Evolutionary conservation across 2,113 vertebrate species (phyloP).

Genomic region (Eulemur rufifrons): DNA sequence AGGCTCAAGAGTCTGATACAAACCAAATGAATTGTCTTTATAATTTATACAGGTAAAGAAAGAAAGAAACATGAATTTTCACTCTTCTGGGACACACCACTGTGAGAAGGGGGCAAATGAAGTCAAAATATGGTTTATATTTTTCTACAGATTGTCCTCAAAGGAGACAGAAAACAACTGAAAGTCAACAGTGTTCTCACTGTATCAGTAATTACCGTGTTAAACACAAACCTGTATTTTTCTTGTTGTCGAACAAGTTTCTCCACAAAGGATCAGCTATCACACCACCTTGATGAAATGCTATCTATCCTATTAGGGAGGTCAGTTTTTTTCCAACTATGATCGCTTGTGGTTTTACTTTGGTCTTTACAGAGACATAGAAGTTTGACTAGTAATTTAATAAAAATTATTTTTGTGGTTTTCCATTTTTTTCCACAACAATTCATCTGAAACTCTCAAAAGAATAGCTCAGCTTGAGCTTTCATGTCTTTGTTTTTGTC

Average conservation of each 20-base stretch:
- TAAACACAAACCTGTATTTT: conserved; percentile 55
- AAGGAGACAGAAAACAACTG: neutral
- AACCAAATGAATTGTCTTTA: neutral
- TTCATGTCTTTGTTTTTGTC: neutral
- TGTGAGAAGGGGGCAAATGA: neutral
- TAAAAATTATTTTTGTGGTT: neutral
- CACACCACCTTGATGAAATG: conserved; percentile 21
- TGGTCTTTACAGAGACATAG: neutral
- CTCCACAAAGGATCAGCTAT: conserved; percentile 41
- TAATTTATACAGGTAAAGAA: neutral
- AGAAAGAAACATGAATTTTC: neutral
- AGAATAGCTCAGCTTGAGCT: neutral
- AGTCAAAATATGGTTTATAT: neutral
- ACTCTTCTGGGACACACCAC: neutral
- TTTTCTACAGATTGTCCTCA: conserved; percentile 13
- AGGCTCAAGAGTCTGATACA: neutral
- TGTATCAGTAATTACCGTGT: neutral
- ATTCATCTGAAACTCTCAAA: conserved; percentile 13
- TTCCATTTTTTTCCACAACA: conserved; percentile 7
- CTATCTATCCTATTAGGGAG: neutral
- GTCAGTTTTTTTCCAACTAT: conserved; percentile 34
- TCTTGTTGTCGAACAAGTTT: conserved; percentile 66
- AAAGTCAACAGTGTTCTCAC: neutral
- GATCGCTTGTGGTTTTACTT: neutral
- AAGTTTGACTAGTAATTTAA: neutral